Base-by-base conservation (phyloP, 2,797 vertebrate genomes). In the Melanotaenia trifasciata region DNA sequence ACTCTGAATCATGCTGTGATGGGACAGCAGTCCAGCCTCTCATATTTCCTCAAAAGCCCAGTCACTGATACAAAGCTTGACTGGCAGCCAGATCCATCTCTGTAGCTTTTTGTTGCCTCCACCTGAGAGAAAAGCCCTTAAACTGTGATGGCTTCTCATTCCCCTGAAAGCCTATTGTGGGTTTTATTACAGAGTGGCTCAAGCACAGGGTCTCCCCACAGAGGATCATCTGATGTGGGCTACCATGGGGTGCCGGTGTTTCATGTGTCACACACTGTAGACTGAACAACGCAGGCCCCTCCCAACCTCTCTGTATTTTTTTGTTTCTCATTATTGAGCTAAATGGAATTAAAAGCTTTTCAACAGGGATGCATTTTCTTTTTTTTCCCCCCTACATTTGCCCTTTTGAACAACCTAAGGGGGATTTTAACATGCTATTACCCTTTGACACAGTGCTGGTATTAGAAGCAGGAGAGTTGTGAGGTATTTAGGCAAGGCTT, bases 401-500 rank as follows among this genome's bases (percentile, higher is more conserved):
- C 85, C 85, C 85, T 92, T 90, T 91, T 87, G 82, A 93, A 92
- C 90, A 92, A 93, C 91, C 88, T 87, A 80, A 85, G 92, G 92
- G 89, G 89, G 83, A 91, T 93, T 93, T 93, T 92, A 93, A 93
- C 93, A 92, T 93, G 91, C 91, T 88, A 92, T 94, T 93, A 92
- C 84, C 93, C 92, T 94, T 90, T 94, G 91, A 93, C 91, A 92
- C 84, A 72, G 81, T 58, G 81, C 64, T 40, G 72, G 71, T 84
- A 83, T 87, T 86, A 87, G 88, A 89, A 86, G 87, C 83, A 64
- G 83, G 64, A 87, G 80, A 88, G 87, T 89, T 87, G 89, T 84
- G 87, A 89, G 89, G 87, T 89, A 92, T 91, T 93, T 91, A 90
- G 87, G 84, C 61, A 65, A 74, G 79, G 85, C 80, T 89, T 81